Percentiles rank a stretch among this genome's conserved stretches.
phyloP scores from a whole-genome alignment of 2,797 vertebrate species.

The Graptemys geographica region DNA sequence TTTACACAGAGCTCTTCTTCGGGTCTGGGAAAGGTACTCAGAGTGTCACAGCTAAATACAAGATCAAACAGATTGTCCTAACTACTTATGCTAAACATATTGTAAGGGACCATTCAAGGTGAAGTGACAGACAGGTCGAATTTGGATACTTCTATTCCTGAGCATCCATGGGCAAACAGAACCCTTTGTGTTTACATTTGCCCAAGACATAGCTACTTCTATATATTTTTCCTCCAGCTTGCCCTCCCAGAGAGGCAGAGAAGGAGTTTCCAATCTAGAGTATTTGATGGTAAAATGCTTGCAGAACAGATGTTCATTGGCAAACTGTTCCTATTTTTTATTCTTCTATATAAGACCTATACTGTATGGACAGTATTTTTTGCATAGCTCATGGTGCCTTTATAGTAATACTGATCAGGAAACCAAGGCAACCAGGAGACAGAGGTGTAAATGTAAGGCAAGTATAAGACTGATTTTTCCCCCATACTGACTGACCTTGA shows the following conservation, averaged over 20 bases:
- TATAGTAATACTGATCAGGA: not conserved
- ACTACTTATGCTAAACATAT: not conserved
- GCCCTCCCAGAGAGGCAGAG: not conserved
- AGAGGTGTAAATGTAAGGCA: rapidly evolving
- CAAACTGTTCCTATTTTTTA: not conserved
- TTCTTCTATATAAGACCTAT: not conserved
- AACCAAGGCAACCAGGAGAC: not conserved
- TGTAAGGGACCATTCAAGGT: not conserved
- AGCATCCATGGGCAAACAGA: not conserved
- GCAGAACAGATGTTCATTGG: not conserved
- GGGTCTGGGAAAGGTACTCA: not conserved
- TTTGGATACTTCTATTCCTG: not conserved
- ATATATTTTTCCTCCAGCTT: not conserved
- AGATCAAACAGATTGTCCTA: not conserved
- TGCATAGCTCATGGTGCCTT: not conserved
- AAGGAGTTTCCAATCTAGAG: not conserved
- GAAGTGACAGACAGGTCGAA: not conserved
- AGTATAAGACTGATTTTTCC: not conserved
- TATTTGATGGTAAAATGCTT: not conserved
- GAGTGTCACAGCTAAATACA: not conserved
- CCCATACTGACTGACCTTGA: not conserved
- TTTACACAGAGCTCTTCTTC: not conserved
- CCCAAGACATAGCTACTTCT: not conserved
- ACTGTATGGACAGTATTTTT: not conserved
- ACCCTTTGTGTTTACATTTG: not conserved